Base-by-base conservation (phyloP, 2,888 invertebrate genomes). In the Apoderus coryli region DNA sequence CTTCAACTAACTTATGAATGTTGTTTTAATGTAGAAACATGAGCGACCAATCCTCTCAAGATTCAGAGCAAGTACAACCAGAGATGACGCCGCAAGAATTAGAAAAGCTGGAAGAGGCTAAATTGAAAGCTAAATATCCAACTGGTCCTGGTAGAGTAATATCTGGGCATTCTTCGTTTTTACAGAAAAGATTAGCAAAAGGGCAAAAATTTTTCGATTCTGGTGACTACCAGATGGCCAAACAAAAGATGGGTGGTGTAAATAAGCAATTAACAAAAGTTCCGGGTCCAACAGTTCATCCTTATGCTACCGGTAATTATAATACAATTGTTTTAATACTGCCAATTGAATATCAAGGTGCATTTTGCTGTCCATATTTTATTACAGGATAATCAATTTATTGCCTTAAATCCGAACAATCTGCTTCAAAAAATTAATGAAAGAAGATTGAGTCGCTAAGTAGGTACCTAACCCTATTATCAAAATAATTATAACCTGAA, bases 141-240 rank as follows among this genome's bases (percentile, higher is more conserved):
- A 64, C 69, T 24, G 37, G 36, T 7, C 36, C 42, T 54, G 67
- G 38, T 63, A 40, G 47, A 23, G 34, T 46, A 14, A 48, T 55
- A 29, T 72, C 75, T 25, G 88, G 86, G 4, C 88, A 88, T 57
- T 89, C 92, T 3, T 85, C 86, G 13, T 86, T 95, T 52, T 61
- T 95, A 40, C 90, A 92, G 54, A 95, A 93, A 53, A 72, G 93
- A 50, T 67, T 95, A 44, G 84, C 88, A 23, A 92, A 92, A 65
- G 92, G 92, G 80, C 92, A 92, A 77, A 98, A 98, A 60, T 99
- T 88, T 64, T 98, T 98, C 57, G 98, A 98, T 61, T 96, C 96
- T 25, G 98, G 96, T 19, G 98, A 98, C 62, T 99, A 98, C 63
- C 95, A 96, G 64, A 98, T 98, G 96, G 93, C 96, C 10, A 95